phyloP scores from a whole-genome alignment of 2,888 invertebrate genomes.

The Tridacna crocea region DNA sequence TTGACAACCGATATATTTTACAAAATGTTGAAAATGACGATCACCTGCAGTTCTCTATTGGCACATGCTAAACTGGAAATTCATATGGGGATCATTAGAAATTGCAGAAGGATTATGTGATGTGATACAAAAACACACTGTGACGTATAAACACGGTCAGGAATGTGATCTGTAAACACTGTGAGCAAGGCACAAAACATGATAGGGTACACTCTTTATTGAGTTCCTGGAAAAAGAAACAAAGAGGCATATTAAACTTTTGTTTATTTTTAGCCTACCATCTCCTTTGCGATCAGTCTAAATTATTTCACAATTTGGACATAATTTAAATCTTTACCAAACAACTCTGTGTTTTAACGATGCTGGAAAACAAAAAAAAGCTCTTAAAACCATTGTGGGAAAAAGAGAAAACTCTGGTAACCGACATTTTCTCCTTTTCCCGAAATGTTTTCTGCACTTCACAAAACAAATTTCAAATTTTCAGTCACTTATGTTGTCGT shows the following conservation, averaged over 20 bases:
- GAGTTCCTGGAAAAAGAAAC: background rate
- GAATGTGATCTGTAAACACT: constrained; percentile 11
- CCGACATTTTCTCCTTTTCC: background rate
- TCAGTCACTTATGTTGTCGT: background rate
- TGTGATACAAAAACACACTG: constrained; percentile 5
- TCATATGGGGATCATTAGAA: too few species aligned
- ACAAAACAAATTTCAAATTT: background rate
- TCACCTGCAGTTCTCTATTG: too few species aligned
- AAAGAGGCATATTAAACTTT: background rate
- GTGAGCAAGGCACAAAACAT: constrained; percentile 5
- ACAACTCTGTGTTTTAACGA: background rate
- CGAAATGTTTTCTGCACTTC: background rate
- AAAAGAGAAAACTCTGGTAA: background rate
- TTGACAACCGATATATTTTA: too few species aligned
- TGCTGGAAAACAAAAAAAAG: too few species aligned
- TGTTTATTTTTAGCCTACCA: too few species aligned
- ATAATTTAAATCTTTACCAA: background rate
- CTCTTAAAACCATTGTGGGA: background rate
- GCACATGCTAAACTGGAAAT: too few species aligned
- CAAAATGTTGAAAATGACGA: too few species aligned
- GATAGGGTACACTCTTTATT: background rate
- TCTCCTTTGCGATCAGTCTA: too few species aligned
- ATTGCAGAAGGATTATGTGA: too few species aligned
- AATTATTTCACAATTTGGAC: background rate
- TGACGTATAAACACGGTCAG: constrained; percentile 2